Conservation (phyloP, 2,113 vertebrate species). For the Lophura nycthemera region DNA sequence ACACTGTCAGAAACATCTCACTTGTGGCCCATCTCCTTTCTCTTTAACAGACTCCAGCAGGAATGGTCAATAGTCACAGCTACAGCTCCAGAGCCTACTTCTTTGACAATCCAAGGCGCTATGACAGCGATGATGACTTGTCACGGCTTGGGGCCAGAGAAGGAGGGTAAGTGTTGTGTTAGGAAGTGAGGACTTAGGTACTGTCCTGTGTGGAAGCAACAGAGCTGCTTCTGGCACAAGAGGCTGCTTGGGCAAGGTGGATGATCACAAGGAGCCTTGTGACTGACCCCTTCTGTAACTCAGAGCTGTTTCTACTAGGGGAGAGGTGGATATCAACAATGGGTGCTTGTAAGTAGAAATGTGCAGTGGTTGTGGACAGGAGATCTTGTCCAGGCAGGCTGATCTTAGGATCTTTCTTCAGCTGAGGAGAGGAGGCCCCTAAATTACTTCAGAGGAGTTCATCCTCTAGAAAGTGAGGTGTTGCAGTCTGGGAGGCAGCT, state of each 20-base stretch:
- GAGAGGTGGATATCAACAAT: neutral
- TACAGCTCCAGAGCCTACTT: constrained; percentile 95
- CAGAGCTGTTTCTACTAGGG: neutral
- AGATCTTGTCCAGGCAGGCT: neutral
- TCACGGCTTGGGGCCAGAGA: constrained; percentile 86
- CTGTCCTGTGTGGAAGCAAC: neutral
- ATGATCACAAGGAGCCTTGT: neutral
- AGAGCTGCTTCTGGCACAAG: rapidly evolving
- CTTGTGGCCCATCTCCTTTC: neutral
- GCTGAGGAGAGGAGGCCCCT: neutral
- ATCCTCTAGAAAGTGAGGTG: neutral
- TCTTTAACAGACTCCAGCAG: constrained; percentile 83
- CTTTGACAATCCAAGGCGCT: constrained; percentile 95
- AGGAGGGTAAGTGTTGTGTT: constrained; percentile 62
- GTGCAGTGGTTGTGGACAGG: neutral
- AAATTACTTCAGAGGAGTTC: neutral
- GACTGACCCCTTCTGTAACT: neutral
- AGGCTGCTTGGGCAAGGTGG: neutral
- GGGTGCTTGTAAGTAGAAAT: neutral
- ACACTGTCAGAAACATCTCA: neutral
- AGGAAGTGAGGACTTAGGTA: constrained; percentile 61
- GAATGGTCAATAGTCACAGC: constrained; percentile 94
- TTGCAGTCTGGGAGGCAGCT: neutral
- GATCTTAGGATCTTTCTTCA: neutral
- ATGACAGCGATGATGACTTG: constrained; percentile 95